Evolutionary conservation across 2,888 invertebrate genomes (phyloP).

Genomic region (Magallana nippona): DNA sequence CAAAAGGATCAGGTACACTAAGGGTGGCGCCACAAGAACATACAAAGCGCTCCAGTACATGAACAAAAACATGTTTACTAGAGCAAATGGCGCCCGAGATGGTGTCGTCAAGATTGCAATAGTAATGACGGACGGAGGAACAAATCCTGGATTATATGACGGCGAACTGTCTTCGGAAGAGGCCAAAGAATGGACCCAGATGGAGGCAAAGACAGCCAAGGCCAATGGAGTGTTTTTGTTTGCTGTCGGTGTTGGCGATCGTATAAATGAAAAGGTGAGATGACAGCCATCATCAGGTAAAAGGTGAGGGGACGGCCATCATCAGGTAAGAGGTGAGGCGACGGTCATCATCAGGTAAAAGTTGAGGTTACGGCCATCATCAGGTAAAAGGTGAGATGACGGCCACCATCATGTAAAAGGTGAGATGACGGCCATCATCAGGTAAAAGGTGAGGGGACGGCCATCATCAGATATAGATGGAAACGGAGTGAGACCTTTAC

Average conservation of each 20-base stretch:
- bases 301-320: slow-evolving; percentile 35
- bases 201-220: slow-evolving; percentile 35
- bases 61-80: slow-evolving; percentile 11
- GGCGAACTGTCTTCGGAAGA: neutral
- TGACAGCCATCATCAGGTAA: too few relatives aligned
- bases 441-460: slow-evolving; percentile 38
- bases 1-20: slow-evolving; percentile 30
- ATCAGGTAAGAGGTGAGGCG: neutral
- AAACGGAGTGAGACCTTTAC: too few relatives aligned
- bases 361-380: slow-evolving; percentile 40
- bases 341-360: too few relatives aligned
- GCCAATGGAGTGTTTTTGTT: slow-evolving; percentile 37
- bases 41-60: slow-evolving; percentile 41
- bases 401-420: too few relatives aligned
- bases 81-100: slow-evolving; percentile 44
- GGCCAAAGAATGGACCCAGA: slow-evolving; percentile 25
- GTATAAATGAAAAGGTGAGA: neutral
- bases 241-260: slow-evolving; percentile 47
- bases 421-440: slow-evolving; percentile 40
- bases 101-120: slow-evolving; percentile 44
- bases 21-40: slow-evolving; percentile 49
- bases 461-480: too few relatives aligned
- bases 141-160: slow-evolving; percentile 46
- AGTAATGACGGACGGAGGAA: slow-evolving; percentile 49
- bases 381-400: neutral